Conservation (phyloP, 2,113 vertebrate genomes). For the Leptocoma aspasia region DNA sequence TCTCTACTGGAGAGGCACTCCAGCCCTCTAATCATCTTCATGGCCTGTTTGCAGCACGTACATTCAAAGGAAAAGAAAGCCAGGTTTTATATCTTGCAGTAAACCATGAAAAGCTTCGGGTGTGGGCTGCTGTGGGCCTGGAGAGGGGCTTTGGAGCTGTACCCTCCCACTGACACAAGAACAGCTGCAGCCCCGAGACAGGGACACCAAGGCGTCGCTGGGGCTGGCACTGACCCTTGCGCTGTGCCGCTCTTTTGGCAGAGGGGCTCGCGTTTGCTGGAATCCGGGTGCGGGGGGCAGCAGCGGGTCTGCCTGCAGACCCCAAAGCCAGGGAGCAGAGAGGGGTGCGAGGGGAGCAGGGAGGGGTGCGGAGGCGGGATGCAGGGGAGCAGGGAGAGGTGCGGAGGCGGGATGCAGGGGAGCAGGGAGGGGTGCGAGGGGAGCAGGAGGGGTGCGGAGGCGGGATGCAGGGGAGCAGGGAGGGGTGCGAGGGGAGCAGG, state of each 20-base stretch:
- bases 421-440: too few relatives aligned
- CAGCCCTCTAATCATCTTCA: neutral
- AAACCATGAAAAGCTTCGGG: neutral
- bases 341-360: accelerated
- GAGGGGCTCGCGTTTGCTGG: neutral
- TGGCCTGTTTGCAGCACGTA: accelerated
- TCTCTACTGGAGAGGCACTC: neutral
- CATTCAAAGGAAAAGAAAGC: neutral
- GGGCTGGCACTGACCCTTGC: neutral
- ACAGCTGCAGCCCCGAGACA: neutral
- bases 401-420: accelerated
- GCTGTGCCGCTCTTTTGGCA: accelerated
- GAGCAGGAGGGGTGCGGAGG: accelerated
- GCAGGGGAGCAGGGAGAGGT: accelerated
- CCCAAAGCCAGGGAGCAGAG: accelerated
- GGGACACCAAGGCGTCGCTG: accelerated
- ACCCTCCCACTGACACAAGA: accelerated
- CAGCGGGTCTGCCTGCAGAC: neutral
- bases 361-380: accelerated
- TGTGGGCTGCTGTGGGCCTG: neutral
- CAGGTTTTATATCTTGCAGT: neutral
- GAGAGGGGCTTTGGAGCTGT: neutral
- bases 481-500: too few relatives aligned
- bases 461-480: neutral
- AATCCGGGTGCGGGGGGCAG: neutral